Percentiles rank a stretch among this genome's conserved stretches.
Evolutionary conservation across 2,888 invertebrate species (phyloP).

Genomic region (Andricus curvator): DNA sequence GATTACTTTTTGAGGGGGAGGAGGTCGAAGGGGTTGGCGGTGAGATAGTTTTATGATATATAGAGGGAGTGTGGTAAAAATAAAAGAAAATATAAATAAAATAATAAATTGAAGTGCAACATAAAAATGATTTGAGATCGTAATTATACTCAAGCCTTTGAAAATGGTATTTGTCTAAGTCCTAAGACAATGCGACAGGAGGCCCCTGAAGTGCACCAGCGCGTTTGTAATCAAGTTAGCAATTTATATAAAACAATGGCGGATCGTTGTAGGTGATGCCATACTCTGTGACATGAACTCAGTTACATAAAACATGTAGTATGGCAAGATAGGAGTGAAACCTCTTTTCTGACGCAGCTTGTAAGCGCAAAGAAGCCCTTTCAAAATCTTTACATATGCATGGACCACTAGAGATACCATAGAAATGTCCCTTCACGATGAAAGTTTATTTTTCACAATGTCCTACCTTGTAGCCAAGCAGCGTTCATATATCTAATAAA

Average conservation of each 20-base stretch:
- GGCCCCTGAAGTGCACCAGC: conserved; percentile 65
- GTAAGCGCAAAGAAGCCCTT: conserved; percentile 61
- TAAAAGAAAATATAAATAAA: no score
- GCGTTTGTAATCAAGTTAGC: conserved; percentile 75
- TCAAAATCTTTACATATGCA: conserved; percentile 72
- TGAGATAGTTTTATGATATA: no score
- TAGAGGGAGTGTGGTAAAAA: no score
- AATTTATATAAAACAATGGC: conserved; percentile 74
- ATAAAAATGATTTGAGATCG: conserved; percentile 5
- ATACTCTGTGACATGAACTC: conserved; percentile 66
- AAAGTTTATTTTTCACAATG: conserved; percentile 40
- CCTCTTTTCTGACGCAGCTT: conserved; percentile 60
- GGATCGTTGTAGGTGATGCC: conserved; percentile 65
- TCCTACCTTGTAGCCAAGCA: neutral
- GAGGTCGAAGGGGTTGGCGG: no score
- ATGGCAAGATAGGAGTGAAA: conserved; percentile 57
- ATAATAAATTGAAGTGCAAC: neutral
- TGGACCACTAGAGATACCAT: conserved; percentile 69
- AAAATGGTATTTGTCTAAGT: conserved; percentile 24
- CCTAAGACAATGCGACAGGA: conserved; percentile 59
- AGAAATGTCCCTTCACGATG: conserved; percentile 55
- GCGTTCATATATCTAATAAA: no score
- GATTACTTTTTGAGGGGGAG: no score
- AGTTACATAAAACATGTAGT: conserved; percentile 73
- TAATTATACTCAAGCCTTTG: conserved; percentile 16